A percentile compares a stretch with the other conserved stretches of the same genome.
phyloP scores from a whole-genome alignment of 1,140 invertebrate genomes.

The Centruroides vittatus region DNA sequence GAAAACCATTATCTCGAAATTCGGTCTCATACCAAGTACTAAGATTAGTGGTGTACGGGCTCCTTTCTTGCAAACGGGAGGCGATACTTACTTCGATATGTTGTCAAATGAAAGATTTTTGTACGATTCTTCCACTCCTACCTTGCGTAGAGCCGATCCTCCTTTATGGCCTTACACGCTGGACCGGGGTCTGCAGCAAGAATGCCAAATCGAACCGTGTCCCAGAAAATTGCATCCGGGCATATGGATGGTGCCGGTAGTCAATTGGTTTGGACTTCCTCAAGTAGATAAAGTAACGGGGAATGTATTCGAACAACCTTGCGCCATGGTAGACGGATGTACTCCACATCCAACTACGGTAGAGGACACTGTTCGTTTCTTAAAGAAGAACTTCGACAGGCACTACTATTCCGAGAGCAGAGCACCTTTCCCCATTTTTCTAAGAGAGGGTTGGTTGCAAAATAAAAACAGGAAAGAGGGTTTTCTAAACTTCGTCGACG shows the following conservation, averaged over 20 bases:
- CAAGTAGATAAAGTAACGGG: constrained; percentile 42
- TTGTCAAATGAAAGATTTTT: constrained; percentile 14
- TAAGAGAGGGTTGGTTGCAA: constrained; percentile 87
- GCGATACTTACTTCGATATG: constrained; percentile 32
- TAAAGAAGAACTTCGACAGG: constrained; percentile 83
- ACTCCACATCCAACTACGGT: constrained; percentile 70
- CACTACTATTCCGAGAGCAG: constrained; percentile 84
- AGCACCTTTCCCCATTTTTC: constrained; percentile 78
- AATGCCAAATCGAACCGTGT: constrained; percentile 20
- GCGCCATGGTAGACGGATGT: constrained; percentile 87
- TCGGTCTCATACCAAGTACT: constrained; percentile 20
- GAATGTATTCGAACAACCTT: constrained; percentile 68
- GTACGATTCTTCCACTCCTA: constrained; percentile 21
- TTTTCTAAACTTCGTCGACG: constrained; percentile 78
- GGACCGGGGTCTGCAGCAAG: constrained; percentile 18
- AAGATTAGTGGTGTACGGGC: constrained; percentile 42
- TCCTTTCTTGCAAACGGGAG: constrained; percentile 49
- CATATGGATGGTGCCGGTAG: constrained; percentile 21
- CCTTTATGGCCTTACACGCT: constrained; percentile 21
- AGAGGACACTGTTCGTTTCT: constrained; percentile 79
- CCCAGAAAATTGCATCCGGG: constrained; percentile 14
- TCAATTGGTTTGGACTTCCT: constrained; percentile 36
- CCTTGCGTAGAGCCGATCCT: constrained; percentile 3
- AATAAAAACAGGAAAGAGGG: constrained; percentile 84
- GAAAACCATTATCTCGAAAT: constrained; percentile 20